Evolutionary conservation across 2,888 invertebrate species (phyloP).

Genomic region (Seira ritae): DNA sequence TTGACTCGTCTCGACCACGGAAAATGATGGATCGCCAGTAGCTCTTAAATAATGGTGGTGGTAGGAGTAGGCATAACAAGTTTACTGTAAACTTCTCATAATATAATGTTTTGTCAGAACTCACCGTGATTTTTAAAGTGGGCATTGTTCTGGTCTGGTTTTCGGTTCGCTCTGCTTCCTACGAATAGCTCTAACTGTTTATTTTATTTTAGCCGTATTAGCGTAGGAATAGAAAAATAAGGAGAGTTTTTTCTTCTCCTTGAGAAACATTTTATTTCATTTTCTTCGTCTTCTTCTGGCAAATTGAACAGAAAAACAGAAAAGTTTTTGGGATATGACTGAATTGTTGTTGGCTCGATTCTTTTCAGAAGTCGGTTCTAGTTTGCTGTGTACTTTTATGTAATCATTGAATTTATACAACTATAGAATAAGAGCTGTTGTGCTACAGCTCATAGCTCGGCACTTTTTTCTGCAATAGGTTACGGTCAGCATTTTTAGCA

Average conservation of each 20-base stretch:
- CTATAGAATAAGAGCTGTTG: conserved; percentile 22
- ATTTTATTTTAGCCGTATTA: conserved; percentile 32
- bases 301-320: conserved; percentile 10
- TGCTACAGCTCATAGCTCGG: no score
- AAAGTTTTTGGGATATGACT: conserved; percentile 14
- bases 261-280: conserved; percentile 18
- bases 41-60: conserved; percentile 13
- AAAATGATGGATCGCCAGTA: conserved; percentile 41
- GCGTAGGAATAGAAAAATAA: conserved; percentile 11
- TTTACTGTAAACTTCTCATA: conserved; percentile 15
- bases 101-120: conserved; percentile 22
- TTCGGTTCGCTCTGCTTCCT: conserved; percentile 61
- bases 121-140: conserved; percentile 32
- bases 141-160: conserved; percentile 59
- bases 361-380: conserved; percentile 9
- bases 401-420: conserved; percentile 36
- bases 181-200: conserved; percentile 56
- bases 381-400: conserved; percentile 38
- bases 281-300: background rate
- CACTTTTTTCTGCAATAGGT: conserved; percentile 36
- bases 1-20: background rate
- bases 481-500: conserved; percentile 45
- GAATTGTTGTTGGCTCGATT: conserved; percentile 18
- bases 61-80: conserved; percentile 14
- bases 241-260: conserved; percentile 8